Conservation (phyloP, 2,113 vertebrate genomes). For the Rissa tridactyla region DNA sequence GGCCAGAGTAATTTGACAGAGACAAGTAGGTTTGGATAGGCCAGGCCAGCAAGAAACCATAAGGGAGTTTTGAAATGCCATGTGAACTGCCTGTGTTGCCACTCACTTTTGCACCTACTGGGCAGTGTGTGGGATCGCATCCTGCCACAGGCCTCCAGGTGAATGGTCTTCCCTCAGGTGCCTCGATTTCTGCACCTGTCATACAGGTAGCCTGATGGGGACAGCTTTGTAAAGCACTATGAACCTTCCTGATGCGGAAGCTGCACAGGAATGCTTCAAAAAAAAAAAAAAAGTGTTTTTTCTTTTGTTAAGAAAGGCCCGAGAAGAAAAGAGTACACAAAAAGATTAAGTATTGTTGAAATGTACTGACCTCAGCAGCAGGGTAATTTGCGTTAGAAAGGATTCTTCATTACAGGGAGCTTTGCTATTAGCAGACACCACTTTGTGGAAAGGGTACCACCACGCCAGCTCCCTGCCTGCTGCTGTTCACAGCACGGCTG, state of each 20-base stretch:
- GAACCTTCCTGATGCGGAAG: neutral
- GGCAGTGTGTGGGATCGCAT: rapidly evolving
- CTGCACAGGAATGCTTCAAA: neutral
- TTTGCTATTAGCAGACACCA: neutral
- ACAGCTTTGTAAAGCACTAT: neutral
- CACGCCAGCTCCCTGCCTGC: neutral
- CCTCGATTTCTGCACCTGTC: neutral
- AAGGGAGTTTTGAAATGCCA: neutral
- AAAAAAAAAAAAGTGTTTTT: rapidly evolving
- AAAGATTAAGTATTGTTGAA: neutral
- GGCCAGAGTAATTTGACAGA: neutral
- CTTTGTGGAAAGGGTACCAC: neutral
- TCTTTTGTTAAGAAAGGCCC: neutral
- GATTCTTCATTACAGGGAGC: neutral
- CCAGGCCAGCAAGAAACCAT: neutral
- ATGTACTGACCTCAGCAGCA: neutral
- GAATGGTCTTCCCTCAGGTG: neutral
- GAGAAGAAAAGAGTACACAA: neutral
- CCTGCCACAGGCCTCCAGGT: neutral
- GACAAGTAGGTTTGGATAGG: neutral
- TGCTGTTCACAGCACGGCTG: neutral
- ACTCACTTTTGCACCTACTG: neutral
- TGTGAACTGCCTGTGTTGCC: neutral
- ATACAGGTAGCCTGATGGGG: neutral
- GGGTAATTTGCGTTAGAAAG: neutral